Conservation (phyloP, 1,140 invertebrate species). For the Megalopta genalis region DNA sequence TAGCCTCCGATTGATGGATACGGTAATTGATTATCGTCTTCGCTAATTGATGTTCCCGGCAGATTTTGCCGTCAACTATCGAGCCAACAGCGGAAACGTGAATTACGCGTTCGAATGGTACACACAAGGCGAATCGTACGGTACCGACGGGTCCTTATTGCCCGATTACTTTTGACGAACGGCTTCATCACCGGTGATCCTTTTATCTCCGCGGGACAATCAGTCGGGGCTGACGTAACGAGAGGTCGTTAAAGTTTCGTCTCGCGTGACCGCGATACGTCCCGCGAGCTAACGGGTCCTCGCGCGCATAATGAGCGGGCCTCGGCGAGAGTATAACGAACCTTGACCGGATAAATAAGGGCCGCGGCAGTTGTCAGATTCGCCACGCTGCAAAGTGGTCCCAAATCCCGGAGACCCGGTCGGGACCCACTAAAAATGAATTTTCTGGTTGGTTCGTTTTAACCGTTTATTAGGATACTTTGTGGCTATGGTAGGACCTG, state of each 20-base stretch:
- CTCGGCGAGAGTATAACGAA: constrained; percentile 24
- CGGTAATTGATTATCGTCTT: background rate
- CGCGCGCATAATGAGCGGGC: constrained; percentile 19
- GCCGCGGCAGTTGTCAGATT: constrained; percentile 15
- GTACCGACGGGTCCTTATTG: background rate
- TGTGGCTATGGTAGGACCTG: too few species aligned
- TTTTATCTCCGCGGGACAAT: constrained; percentile 37
- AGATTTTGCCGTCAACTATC: background rate
- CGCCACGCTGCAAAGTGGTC: constrained; percentile 1
- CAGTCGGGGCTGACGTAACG: constrained; percentile 32
- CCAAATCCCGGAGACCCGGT: too few species aligned
- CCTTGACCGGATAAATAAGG: constrained; percentile 37
- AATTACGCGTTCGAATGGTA: background rate
- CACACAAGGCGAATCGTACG: background rate
- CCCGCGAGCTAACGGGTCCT: background rate
- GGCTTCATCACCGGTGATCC: constrained; percentile 5
- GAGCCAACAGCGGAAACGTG: background rate
- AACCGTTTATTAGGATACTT: too few species aligned
- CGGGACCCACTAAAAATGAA: too few species aligned
- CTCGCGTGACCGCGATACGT: constrained; percentile 3
- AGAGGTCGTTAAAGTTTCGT: constrained; percentile 42
- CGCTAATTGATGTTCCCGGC: background rate
- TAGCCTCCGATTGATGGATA: background rate
- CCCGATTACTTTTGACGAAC: background rate
- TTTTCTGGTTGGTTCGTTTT: too few species aligned